A percentile compares a stretch with the other conserved stretches of the same genome.
Conservation (phyloP, 2,113 vertebrate species). For the Emydura subglobosa region DNA sequence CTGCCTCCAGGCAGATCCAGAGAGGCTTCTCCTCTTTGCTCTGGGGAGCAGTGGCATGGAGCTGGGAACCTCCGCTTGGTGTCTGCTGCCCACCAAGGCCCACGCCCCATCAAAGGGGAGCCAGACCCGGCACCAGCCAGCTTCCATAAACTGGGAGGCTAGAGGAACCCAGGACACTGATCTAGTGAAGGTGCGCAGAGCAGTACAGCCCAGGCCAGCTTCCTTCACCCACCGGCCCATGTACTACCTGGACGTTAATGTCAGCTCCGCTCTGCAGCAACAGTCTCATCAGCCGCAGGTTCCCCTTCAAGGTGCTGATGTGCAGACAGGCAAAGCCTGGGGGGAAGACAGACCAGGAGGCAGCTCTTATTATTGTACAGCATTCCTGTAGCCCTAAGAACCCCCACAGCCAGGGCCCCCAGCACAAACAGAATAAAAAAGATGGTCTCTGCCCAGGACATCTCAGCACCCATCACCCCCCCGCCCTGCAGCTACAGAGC, state of each 20-base stretch:
- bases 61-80: neutral
- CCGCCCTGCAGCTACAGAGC: no score
- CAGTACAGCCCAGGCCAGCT: neutral
- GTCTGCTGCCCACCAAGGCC: neutral
- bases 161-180: neutral
- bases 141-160: no score
- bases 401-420: neutral
- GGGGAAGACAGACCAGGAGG: slow-evolving; percentile 45
- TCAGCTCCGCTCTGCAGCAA: slow-evolving; percentile 88
- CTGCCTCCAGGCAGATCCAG: neutral
- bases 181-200: neutral
- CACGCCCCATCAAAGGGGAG: no score
- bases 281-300: slow-evolving; percentile 85
- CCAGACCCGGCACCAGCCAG: neutral
- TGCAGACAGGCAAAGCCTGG: slow-evolving; percentile 77
- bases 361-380: slow-evolving; percentile 47
- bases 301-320: slow-evolving; percentile 88
- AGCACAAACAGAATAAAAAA: neutral
- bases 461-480: neutral
- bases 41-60: neutral
- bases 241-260: slow-evolving; percentile 88
- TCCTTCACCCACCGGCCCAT: neutral
- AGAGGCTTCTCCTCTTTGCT: neutral
- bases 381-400: neutral
- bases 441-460: neutral